Evolutionary conservation across 2,797 vertebrate species (phyloP), one percentile per base, ranked within the genome.

Genomic region (Microctenopoma steveboyesi): DNA sequence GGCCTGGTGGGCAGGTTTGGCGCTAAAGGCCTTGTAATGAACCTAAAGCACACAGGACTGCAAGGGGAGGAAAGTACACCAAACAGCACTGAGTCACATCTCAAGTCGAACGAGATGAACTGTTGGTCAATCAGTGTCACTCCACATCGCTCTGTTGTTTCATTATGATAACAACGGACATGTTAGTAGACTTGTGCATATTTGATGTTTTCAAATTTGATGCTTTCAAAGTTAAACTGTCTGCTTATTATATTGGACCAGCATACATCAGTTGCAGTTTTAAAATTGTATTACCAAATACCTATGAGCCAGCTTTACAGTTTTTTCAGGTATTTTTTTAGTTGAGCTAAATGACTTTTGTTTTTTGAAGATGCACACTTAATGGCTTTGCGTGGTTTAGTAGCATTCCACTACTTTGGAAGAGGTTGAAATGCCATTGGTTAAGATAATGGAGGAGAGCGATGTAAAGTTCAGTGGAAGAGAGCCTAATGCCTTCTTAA

Each of bases 401-500:
- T 60, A 81, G 69, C 69, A 65, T 75, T 68, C 22, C 64, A 18
- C 80, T 79, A 79, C 87, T 84, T 79, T 71, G 61, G 70, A 72
- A 71, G 72, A 72, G 73, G 83, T 74, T 85, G 82, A 92, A 92
- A 93, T 92, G 91, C 86, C 92, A 90, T 84, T 82, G 86, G 83
- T 86, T 82, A 81, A 88, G 88, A 85, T 90, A 92, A 90, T 89
- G 85, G 89, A 86, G 69, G 86, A 86, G 62, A 76, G 76, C 74
- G 79, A 86, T 86, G 89, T 88, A 92, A 92, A 92, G 90, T 93
- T 91, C 90, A 92, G 85, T 82, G 84, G 78, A 74, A 82, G 81
- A 81, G 81, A 85, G 81, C 85, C 89, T 93, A 93, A 94, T 94
- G 91, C 89, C 91, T 92, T 93, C 89, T 92, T 93, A 94, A 94